These are phyloP conservation scores for Lysandra bellargus DNA, from an alignment of 2,888 invertebrate species.

Conservation along the genomic window DNA sequence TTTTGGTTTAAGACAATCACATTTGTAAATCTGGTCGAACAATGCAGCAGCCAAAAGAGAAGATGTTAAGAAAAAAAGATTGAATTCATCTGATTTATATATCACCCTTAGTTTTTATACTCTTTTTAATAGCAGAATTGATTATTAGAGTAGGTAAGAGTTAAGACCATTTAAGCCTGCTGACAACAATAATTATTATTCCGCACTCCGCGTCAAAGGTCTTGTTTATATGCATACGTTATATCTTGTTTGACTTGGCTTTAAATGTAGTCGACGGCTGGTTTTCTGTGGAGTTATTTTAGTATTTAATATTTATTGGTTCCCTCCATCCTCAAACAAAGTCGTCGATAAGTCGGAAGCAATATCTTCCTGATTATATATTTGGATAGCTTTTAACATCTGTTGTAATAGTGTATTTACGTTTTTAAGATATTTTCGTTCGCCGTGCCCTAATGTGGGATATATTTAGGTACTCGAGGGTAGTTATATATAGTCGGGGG, in stretches of 20 bases:
- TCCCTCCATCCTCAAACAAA: slow-evolving; percentile 10
- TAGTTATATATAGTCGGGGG: slow-evolving; percentile 65
- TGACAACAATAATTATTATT: background rate
- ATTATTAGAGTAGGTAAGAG: background rate
- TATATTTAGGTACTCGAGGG: slow-evolving; percentile 47
- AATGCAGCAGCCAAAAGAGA: background rate
- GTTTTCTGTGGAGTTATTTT: slow-evolving; percentile 17
- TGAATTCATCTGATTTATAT: background rate
- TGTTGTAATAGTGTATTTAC: slow-evolving; percentile 13
- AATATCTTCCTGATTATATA: slow-evolving; percentile 9
- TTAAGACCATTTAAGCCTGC: background rate
- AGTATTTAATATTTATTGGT: slow-evolving; percentile 1
- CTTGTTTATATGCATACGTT: background rate
- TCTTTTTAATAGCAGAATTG: background rate
- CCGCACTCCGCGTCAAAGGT: background rate
- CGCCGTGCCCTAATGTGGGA: slow-evolving; percentile 34
- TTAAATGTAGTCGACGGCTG: background rate
- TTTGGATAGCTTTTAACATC: slow-evolving; percentile 20
- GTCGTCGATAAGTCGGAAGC: slow-evolving; percentile 15
- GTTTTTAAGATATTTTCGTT: slow-evolving; percentile 36
- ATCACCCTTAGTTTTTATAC: background rate
- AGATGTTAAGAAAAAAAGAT: background rate
- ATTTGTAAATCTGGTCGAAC: slow-evolving; percentile 9
- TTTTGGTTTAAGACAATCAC: background rate
- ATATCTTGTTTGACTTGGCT: background rate